Base-by-base conservation (phyloP, 2,113 vertebrate genomes). In the Cnemophilus loriae region DNA sequence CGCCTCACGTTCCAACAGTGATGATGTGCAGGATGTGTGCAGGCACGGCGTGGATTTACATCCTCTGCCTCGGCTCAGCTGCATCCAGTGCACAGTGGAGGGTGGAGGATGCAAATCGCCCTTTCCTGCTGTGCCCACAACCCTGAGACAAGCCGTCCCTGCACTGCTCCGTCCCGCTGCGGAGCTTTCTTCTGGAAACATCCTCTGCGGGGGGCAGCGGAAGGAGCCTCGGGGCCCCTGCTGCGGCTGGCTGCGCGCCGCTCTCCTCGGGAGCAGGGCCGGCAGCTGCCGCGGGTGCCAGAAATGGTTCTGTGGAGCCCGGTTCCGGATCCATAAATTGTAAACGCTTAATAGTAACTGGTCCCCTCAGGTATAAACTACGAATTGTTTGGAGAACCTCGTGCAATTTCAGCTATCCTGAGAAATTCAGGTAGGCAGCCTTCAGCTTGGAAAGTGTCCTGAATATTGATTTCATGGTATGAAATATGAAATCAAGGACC, bases 161-260 rank as follows among this genome's bases (percentile, higher is more conserved):
- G 17, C 41, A 1, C 35, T 73, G 73, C 90, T 81, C 46, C 35
- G 3, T 59, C 76, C 73, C 32, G 63, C 64, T 63, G 71, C 0
- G 1, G 50, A 59, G 68, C 77, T 60, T 82, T 75, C 86, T 79
- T 26, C 84, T 84, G 76, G 71, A 78, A 78, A 23, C 7, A 1
- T 10, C 16, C 24, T 1, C 35, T 2, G 44, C 8, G 3, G 70
- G 77, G 56, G 39, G 14, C 33, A 35, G 76, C 1, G 4, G 21
- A 17, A 60, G 41, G n/a, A 82, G 30, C 81, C 41, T 4, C 0
- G 0, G 5, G 6, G 33, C 35, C 20, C 22, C 46, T 5, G 23
- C 46, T 7, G 8, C 47, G 30, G 33, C 49, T 10, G 37, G 37
- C 49, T 73, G 76, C 39, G 32, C 35, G 3, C 49, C 15, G 17